These are phyloP conservation scores for Neoarius graeffei DNA, from an alignment of 2,113 vertebrate species.

Conservation along the genomic window DNA sequence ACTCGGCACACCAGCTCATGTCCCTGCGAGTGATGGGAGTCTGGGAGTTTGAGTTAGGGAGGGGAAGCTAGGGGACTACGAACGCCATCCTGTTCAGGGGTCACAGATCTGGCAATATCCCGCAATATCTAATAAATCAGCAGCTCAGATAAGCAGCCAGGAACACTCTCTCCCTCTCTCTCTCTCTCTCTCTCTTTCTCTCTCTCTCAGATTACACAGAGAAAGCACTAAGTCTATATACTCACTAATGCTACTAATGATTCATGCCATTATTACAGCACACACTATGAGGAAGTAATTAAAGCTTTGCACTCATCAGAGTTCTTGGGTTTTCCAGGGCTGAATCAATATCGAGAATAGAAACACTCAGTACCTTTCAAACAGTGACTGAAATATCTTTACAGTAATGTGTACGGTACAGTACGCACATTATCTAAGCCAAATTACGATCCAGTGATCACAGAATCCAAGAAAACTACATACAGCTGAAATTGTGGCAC, in stretches of 20 bases:
- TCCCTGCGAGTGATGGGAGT: conserved; percentile 78
- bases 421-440: background rate
- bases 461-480: background rate
- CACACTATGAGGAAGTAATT: conserved; percentile 69
- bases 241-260: conserved; percentile 37
- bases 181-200: conserved; percentile 5
- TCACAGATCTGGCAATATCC: conserved; percentile 70
- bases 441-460: background rate
- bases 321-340: background rate
- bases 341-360: conserved; percentile 21
- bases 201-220: background rate
- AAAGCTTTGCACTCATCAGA: conserved; percentile 66
- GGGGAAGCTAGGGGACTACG: conserved; percentile 57
- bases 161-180: background rate
- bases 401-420: background rate
- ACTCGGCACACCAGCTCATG: conserved; percentile 75
- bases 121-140: conserved; percentile 75
- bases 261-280: conserved; percentile 42
- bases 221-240: conserved; percentile 3
- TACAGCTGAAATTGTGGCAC: background rate
- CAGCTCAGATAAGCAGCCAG: conserved; percentile 45
- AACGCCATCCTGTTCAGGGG: conserved; percentile 64
- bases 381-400: background rate
- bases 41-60: conserved; percentile 53
- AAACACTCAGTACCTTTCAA: background rate